A percentile compares a stretch with the other conserved stretches of the same genome.
Evolutionary conservation across 2,113 vertebrate species (phyloP).

Genomic region (Ameiurus melas): DNA sequence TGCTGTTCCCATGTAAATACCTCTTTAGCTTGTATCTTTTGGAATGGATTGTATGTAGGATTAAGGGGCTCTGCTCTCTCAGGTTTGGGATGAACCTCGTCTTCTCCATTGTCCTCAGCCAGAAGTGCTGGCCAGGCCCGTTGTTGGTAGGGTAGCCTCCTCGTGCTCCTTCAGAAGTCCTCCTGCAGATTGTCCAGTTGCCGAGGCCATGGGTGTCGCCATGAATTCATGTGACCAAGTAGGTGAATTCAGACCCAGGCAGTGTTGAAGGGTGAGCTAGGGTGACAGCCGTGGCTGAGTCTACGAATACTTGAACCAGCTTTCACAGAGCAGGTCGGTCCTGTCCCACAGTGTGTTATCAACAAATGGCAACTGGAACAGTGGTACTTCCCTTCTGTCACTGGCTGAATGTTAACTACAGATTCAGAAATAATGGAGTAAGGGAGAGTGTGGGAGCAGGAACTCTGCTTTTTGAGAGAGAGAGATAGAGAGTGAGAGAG

Average conservation of each 20-base stretch:
- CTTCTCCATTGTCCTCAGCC: neutral
- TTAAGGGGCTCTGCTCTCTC: neutral
- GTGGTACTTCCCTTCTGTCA: constrained; percentile 22
- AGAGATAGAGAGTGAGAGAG: neutral
- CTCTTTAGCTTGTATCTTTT: neutral
- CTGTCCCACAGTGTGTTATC: neutral
- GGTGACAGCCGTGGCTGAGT: neutral
- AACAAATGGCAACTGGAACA: constrained; percentile 39
- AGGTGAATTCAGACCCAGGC: neutral
- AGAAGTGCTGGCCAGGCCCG: neutral
- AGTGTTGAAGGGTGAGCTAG: neutral
- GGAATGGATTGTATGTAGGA: neutral
- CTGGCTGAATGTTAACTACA: constrained; percentile 29
- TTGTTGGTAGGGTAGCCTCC: neutral
- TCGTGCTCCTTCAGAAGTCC: neutral
- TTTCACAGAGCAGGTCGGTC: neutral
- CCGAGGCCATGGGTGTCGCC: neutral
- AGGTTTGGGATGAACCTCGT: neutral
- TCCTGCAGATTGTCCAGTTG: neutral
- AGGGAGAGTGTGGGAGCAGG: constrained; percentile 54
- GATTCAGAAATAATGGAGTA: constrained; percentile 41
- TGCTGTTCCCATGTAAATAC: neutral
- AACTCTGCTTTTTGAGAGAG: constrained; percentile 45
- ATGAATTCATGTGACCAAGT: neutral
- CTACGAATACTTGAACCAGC: neutral